phyloP scores from a whole-genome alignment of 2,797 vertebrate genomes.

The Protosalanx chinensis region DNA sequence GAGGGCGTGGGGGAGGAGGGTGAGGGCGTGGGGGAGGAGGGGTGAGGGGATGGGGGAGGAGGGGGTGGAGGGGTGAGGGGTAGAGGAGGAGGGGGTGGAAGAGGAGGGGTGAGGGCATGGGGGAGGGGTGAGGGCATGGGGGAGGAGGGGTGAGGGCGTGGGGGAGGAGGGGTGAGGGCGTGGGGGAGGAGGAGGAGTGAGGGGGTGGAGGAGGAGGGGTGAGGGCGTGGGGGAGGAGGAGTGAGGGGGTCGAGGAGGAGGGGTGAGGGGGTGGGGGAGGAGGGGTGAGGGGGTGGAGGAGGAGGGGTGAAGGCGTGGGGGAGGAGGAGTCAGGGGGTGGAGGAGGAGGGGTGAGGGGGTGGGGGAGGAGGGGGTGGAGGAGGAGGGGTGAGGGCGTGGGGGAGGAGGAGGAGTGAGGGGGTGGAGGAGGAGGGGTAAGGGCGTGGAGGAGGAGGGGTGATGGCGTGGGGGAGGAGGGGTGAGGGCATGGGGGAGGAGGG shows the following conservation, averaged over 20 bases:
- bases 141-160: not conserved
- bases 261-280: slow-evolving; percentile 49
- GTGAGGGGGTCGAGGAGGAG: too few relatives aligned
- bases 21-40: slow-evolving; percentile 56
- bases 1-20: not conserved
- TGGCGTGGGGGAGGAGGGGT: slow-evolving; percentile 49
- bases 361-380: not conserved
- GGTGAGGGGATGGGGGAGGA: slow-evolving; percentile 24
- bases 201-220: slow-evolving; percentile 56
- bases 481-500: too few relatives aligned
- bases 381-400: not conserved
- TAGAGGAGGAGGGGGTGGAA: slow-evolving; percentile 38
- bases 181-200: slow-evolving; percentile 40
- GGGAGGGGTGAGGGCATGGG: not conserved
- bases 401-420: slow-evolving; percentile 49
- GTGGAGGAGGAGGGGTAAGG: not conserved
- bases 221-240: slow-evolving; percentile 57
- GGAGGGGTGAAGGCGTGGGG: not conserved
- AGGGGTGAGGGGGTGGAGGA: slow-evolving; percentile 52
- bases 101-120: not conserved
- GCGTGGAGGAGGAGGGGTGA: too few relatives aligned
- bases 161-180: slow-evolving; percentile 42
- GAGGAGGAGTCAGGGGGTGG: slow-evolving; percentile 38
- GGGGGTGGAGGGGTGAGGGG: slow-evolving; percentile 62
- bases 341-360: too few relatives aligned